Conservation (phyloP, 2,113 vertebrate species). For the Callospermophilus lateralis region DNA sequence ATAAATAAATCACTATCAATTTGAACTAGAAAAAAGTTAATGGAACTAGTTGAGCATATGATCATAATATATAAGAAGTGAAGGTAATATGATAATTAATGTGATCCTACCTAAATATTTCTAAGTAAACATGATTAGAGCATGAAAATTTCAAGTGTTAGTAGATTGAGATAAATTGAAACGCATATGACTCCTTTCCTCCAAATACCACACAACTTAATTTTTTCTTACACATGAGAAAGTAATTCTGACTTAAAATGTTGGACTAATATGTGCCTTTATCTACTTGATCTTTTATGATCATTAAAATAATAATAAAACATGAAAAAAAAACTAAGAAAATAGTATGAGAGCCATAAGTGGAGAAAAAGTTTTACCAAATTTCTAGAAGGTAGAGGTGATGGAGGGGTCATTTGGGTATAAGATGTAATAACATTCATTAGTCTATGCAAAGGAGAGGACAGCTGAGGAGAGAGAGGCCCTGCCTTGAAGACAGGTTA, state of each 20-base stretch:
- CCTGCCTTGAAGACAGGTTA: not conserved
- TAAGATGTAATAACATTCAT: not conserved
- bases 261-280: not conserved
- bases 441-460: not conserved
- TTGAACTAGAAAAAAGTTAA: not conserved
- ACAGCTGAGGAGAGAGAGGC: not conserved
- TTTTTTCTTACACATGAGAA: not conserved
- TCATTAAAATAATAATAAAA: not conserved
- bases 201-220: not conserved
- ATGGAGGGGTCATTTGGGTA: not conserved
- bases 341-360: not conserved
- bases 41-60: not conserved
- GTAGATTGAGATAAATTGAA: constrained; percentile 38
- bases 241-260: not conserved
- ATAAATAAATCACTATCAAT: not conserved
- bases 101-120: constrained; percentile 60
- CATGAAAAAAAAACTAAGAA: not conserved
- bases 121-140: constrained; percentile 59
- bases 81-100: constrained; percentile 45
- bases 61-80: not conserved
- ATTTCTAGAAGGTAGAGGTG: not conserved
- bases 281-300: not conserved
- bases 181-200: not conserved
- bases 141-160: not conserved
- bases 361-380: not conserved